Evolutionary conservation across 2,888 invertebrate genomes (phyloP).

Genomic region (Aphidoletes aphidimyza): DNA sequence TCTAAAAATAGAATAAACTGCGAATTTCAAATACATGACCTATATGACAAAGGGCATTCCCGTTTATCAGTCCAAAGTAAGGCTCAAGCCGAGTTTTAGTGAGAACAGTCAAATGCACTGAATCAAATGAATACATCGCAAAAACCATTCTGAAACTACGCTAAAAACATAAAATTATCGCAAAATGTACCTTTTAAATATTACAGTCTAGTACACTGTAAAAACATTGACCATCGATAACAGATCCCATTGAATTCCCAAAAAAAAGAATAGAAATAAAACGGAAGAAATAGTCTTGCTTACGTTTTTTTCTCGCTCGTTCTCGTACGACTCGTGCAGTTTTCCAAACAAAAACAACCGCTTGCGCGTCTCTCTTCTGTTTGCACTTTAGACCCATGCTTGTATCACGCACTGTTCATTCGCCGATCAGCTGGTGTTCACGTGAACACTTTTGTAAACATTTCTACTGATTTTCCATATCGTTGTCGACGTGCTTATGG

Average conservation of each 20-base stretch:
- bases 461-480: conserved; percentile 45
- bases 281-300: neutral
- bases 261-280: neutral
- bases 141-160: too few relatives aligned
- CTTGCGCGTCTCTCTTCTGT: conserved; percentile 59
- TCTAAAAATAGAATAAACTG: neutral
- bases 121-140: too few relatives aligned
- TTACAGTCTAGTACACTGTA: neutral
- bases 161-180: too few relatives aligned
- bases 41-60: neutral
- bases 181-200: too few relatives aligned
- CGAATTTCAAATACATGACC: neutral
- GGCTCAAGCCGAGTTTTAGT: too few relatives aligned
- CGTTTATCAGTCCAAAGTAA: neutral
- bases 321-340: conserved; percentile 18
- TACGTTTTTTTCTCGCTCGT: neutral
- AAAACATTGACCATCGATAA: neutral
- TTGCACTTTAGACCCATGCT: conserved; percentile 60
- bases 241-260: neutral
- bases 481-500: conserved; percentile 12
- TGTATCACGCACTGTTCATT: conserved; percentile 67
- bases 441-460: conserved; percentile 75
- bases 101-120: too few relatives aligned
- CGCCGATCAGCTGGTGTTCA: conserved; percentile 79
- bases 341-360: conserved; percentile 55